These are phyloP conservation scores for Drosophila eohydei DNA, from an alignment of 2,888 invertebrate species.

Conservation along the genomic window DNA sequence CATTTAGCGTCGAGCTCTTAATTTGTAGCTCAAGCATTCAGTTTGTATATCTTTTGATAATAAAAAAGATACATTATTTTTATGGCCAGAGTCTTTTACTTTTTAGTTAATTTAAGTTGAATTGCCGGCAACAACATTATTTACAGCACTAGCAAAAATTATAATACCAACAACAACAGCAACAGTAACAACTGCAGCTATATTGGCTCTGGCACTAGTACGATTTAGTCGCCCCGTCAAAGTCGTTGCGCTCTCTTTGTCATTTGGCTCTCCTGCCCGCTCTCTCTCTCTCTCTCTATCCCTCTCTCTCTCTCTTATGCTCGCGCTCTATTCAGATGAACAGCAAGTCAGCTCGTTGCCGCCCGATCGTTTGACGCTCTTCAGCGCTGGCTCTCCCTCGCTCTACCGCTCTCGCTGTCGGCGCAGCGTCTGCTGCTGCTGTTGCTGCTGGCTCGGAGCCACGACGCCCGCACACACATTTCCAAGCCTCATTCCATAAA, in stretches of 20 bases:
- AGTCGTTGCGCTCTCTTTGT: constrained; percentile 50
- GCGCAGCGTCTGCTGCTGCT: constrained; percentile 10
- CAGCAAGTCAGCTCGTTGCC: constrained; percentile 13
- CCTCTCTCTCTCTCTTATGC: not conserved
- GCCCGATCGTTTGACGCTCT: constrained; percentile 34
- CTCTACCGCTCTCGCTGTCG: constrained; percentile 10
- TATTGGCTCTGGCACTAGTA: constrained; percentile 27
- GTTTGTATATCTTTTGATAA: not conserved
- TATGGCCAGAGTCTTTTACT: not conserved
- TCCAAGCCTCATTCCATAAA: constrained; percentile 70
- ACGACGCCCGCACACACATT: constrained; percentile 61
- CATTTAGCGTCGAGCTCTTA: not conserved
- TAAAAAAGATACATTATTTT: not conserved
- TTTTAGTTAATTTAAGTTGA: not conserved
- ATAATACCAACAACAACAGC: constrained; percentile 13
- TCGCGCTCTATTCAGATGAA: constrained; percentile 22
- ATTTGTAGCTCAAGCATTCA: not conserved
- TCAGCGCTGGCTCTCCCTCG: constrained; percentile 13
- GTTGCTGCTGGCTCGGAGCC: constrained; percentile 47
- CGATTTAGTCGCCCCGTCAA: constrained; percentile 32
- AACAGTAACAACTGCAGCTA: constrained; percentile 21
- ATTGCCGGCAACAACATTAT: constrained; percentile 29
- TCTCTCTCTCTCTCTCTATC: not conserved
- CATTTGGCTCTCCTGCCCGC: constrained; percentile 14
- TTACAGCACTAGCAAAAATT: constrained; percentile 12